Base-by-base conservation (phyloP, 2,113 vertebrate genomes). In the Glaucomys volans region DNA sequence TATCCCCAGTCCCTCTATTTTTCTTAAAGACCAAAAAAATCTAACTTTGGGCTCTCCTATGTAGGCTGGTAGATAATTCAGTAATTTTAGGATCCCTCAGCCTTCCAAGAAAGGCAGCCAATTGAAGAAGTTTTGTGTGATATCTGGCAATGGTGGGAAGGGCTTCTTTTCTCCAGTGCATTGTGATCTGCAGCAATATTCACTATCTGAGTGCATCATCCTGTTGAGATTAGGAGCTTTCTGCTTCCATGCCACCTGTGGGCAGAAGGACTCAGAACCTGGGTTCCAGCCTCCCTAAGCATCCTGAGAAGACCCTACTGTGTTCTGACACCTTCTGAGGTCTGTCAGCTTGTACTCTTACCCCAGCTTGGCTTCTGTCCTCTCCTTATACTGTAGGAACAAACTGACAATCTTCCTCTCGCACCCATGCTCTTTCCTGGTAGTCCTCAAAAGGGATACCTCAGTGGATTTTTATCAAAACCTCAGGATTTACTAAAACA, bases 401-500 rank as follows among this genome's bases (percentile, higher is more conserved):
- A 83, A 62, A 79, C 18, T 10, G 10, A 74, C 44, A 0, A 14
- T 22, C 24, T 71, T 37, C 54, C 13, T 50, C 22, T 75, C 28
- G 40, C 20, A 64, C 13, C 14, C 71, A 16, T 13, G 37, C 10
- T 69, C 6, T 69, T 20, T 76, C 71, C 71, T 81, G 22, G 40
- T 59, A 8, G 26, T 59, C n/a, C 13, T 47, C 14, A 44, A 37
- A 54, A 44, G 44, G 69, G n/a, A 77, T 40, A 89, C n/a, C 22
- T 84, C 69, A 69, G 44, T 67, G 40, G 18, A 80, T 54, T 94
- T 75, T 47, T 35, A 74, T 42, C 50, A 35, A 0, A 77, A 91
- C 17, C 30, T 95, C 54, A 82, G 80, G 47, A 28, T 75, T 92
- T 62, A 90, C 37, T 62, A 69, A 82, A 89, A 93, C 40, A 74